phyloP scores from a whole-genome alignment of 2,113 vertebrate species.

The Prietella phreatophila region DNA sequence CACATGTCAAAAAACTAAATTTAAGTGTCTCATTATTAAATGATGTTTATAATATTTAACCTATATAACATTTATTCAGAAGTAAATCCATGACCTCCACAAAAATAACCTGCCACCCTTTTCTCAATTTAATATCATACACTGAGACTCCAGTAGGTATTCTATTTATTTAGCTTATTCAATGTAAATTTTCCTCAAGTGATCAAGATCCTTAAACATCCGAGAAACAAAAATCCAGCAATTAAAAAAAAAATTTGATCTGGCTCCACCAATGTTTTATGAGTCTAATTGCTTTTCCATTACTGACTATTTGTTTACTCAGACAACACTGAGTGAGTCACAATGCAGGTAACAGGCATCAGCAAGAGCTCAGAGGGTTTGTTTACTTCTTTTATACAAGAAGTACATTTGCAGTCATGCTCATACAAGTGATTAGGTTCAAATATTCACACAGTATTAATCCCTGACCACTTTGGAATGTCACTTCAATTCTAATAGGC shows the following conservation, averaged over 20 bases:
- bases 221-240: neutral
- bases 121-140: neutral
- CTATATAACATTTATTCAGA: neutral
- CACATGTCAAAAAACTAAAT: neutral
- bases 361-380: neutral
- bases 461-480: neutral
- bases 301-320: slow-evolving; percentile 14
- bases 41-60: neutral
- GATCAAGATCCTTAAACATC: neutral
- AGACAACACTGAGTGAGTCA: neutral
- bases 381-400: slow-evolving; percentile 4
- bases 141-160: neutral
- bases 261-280: neutral
- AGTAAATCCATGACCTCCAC: neutral
- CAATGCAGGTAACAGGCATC: neutral
- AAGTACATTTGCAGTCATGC: neutral
- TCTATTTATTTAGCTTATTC: too few relatives aligned
- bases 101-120: neutral
- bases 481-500: neutral
- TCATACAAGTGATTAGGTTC: neutral
- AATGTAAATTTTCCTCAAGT: neutral
- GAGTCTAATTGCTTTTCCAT: slow-evolving; percentile 22
- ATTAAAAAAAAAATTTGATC: neutral
- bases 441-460: neutral
- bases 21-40: neutral